Conservation (phyloP, 2,888 invertebrate species). For the Branchipolynoe longqiensis region DNA sequence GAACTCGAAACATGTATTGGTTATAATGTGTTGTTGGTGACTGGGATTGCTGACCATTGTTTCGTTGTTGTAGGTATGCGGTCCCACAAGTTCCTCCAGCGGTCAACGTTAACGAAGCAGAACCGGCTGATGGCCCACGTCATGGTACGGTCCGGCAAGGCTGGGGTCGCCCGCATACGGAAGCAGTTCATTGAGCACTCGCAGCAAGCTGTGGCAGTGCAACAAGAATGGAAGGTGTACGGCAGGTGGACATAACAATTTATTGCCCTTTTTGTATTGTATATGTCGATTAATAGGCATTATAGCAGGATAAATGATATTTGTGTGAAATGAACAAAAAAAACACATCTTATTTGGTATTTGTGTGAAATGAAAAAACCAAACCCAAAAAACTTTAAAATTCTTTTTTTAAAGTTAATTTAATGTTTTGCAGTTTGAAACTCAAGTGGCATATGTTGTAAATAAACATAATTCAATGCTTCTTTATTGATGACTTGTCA, state of each 20-base stretch:
- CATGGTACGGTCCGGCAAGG: slow-evolving; percentile 68
- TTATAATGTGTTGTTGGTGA: background rate
- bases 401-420: no score
- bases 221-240: slow-evolving; percentile 69
- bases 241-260: no score
- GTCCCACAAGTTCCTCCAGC: slow-evolving; percentile 66
- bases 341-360: no score
- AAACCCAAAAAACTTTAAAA: no score
- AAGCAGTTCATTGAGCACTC: slow-evolving; percentile 68
- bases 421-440: no score
- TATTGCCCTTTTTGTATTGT: no score
- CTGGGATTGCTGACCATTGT: background rate
- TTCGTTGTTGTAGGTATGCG: slow-evolving; percentile 67
- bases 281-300: no score
- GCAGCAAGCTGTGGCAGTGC: slow-evolving; percentile 68
- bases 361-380: no score
- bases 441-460: no score
- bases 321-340: no score
- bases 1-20: background rate
- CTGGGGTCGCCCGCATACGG: slow-evolving; percentile 67
- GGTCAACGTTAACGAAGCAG: slow-evolving; percentile 69
- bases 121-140: slow-evolving; percentile 67
- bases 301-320: no score
- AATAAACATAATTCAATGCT: background rate
- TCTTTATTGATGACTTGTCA: background rate